Evolutionary conservation across 2,113 vertebrate species (phyloP), one percentile per base, ranked within the genome.

Genomic region (Neodon shergylaensis): DNA sequence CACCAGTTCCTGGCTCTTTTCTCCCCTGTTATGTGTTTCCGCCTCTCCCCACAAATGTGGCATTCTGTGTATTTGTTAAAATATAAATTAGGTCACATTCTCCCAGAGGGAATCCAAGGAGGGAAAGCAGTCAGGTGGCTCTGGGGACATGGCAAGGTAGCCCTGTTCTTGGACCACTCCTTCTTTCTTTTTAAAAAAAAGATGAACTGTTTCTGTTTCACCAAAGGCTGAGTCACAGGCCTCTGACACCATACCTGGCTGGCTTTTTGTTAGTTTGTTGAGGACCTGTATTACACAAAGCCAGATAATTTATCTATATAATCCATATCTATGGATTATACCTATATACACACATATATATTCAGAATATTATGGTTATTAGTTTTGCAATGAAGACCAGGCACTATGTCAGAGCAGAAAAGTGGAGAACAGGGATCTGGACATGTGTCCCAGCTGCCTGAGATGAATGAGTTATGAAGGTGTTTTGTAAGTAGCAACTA

Each of bases 101-200:
- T 94, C 74, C 68, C 0, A 0, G 49, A 92, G 26, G 42, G 36
- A 14, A 0, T 0, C 2, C 0, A 36, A 5, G 47, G 63, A 19
- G 39, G 54, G 58, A 70, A 95, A 70, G 65, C n/a, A 21, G 39
- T 72, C 54, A 58, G 36, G 47, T 0, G 1, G 90, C 58, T 28
- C 4, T n/a, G 65, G 58, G 86, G 16, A 54, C 54, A 2, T 4
- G 0, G 22, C 10, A 0, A 1, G 1, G 66, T 22, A 7, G 28
- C 79, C 26, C 99, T 97, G 36, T 99, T 99, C 70, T 96, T 98
- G 17, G 99, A 99, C 42, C 99, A 98, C 7, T 98, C 93, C 88
- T 99, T 9, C 88, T 99, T 19, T 52, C 16, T 44, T 65, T 52
- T 72, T 54, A 6, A 14, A 72, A 22, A 68, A 49, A 73, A 14